These are phyloP conservation scores for Pituophis catenifer DNA, from an alignment of 2,113 vertebrate genomes.

Conservation along the genomic window DNA sequence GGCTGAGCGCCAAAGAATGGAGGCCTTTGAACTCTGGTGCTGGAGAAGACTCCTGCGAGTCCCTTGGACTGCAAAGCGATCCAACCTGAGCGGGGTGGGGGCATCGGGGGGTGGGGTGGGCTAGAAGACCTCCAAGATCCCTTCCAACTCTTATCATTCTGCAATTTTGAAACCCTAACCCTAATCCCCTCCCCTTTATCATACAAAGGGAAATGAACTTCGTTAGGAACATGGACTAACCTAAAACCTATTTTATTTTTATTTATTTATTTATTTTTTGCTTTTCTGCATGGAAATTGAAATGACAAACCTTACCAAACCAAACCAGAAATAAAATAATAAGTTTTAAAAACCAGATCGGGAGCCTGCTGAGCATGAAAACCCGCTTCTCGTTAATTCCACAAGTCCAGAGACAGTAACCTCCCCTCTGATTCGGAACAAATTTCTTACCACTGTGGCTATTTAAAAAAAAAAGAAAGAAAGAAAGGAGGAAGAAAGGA, in stretches of 20 bases:
- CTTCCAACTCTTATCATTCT: too few species aligned
- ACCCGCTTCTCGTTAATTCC: background rate
- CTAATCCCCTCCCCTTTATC: fast-evolving
- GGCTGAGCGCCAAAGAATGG: too few species aligned
- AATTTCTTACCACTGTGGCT: background rate
- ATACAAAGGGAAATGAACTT: background rate
- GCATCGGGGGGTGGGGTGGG: too few species aligned
- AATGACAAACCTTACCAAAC: background rate
- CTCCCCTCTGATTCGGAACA: background rate
- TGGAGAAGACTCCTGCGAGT: too few species aligned
- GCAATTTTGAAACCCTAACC: too few species aligned
- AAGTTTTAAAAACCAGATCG: background rate
- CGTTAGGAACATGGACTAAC: background rate
- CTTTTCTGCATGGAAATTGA: background rate
- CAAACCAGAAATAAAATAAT: background rate
- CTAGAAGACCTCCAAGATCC: too few species aligned
- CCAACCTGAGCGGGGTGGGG: too few species aligned
- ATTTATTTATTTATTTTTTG: background rate
- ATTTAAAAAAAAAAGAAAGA: background rate
- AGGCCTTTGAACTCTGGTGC: too few species aligned
- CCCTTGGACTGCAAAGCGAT: too few species aligned
- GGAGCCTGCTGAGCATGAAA: background rate
- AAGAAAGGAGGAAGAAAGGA: too few species aligned
- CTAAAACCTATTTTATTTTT: background rate
- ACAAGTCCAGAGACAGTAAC: background rate